Conservation (phyloP, 2,113 vertebrate species). For the Leptobrachium leishanense region DNA sequence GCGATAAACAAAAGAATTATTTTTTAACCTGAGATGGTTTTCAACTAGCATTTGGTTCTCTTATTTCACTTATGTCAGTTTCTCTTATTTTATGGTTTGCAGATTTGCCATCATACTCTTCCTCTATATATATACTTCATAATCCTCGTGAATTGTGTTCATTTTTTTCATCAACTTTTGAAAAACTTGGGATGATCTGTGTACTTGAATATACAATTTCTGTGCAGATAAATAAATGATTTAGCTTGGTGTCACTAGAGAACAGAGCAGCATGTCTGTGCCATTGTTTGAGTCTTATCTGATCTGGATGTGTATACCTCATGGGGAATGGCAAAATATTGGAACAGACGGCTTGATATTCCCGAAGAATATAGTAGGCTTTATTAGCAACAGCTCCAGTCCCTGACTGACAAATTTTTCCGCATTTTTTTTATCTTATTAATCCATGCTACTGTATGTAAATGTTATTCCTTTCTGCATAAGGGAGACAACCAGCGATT, state of each 20-base stretch:
- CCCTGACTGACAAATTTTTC: conserved; percentile 82
- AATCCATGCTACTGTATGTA: conserved; percentile 87
- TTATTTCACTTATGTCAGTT: too few relatives aligned
- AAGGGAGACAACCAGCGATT: conserved; percentile 84
- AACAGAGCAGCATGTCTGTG: conserved; percentile 80
- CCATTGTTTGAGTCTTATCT: conserved; percentile 81
- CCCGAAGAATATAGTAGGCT: conserved; percentile 84
- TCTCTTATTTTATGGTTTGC: background rate
- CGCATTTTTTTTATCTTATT: conserved; percentile 79
- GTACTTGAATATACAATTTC: conserved; percentile 70
- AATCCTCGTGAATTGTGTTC: background rate
- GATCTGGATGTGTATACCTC: conserved; percentile 86
- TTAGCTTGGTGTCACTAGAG: conserved; percentile 74
- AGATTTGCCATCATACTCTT: background rate
- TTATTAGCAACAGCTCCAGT: conserved; percentile 77
- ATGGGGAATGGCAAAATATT: conserved; percentile 83
- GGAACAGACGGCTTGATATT: conserved; percentile 87
- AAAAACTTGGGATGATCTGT: conserved; percentile 62
- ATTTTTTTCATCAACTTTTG: conserved; percentile 67
- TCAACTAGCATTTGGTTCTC: too few relatives aligned
- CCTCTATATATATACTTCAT: background rate
- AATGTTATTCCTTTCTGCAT: conserved; percentile 87
- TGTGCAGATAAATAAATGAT: conserved; percentile 87
- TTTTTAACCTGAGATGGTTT: background rate
- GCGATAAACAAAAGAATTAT: conserved; percentile 4